These are phyloP conservation scores for Eubasilissa splendida DNA, from an alignment of 2,888 invertebrate genomes.

Conservation along the genomic window DNA sequence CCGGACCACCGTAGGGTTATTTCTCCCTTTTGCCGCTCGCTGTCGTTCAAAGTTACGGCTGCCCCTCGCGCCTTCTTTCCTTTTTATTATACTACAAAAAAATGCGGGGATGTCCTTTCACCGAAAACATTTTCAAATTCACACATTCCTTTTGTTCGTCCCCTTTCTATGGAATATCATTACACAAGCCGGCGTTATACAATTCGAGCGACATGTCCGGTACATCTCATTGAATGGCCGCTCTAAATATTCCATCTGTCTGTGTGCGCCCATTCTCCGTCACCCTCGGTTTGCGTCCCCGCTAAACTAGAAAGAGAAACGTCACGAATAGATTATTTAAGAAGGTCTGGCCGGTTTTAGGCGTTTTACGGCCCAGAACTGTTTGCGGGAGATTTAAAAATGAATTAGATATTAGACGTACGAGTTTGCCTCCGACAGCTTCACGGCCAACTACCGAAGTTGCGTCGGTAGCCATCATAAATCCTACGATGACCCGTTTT, in stretches of 20 bases:
- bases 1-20: too few species aligned
- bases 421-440: neutral
- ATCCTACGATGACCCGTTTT: too few species aligned
- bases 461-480: too few species aligned
- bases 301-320: conserved; percentile 18
- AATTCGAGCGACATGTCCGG: conserved; percentile 34
- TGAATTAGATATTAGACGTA: conserved; percentile 18
- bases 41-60: neutral
- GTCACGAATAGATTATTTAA: conserved; percentile 29
- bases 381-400: conserved; percentile 15
- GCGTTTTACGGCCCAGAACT: conserved; percentile 6
- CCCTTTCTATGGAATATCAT: conserved; percentile 30
- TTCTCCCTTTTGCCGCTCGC: too few species aligned
- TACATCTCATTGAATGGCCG: conserved; percentile 38
- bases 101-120: conserved; percentile 9
- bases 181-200: conserved; percentile 13
- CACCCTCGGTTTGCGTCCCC: conserved; percentile 23
- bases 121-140: conserved; percentile 20
- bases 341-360: conserved; percentile 16
- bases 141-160: conserved; percentile 29
- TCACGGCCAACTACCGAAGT: too few species aligned
- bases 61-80: conserved; percentile 6
- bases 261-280: conserved; percentile 33
- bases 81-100: neutral
- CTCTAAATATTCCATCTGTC: conserved; percentile 41